phyloP scores from a whole-genome alignment of 2,113 vertebrate genomes.

The Myxocyprinus asiaticus region DNA sequence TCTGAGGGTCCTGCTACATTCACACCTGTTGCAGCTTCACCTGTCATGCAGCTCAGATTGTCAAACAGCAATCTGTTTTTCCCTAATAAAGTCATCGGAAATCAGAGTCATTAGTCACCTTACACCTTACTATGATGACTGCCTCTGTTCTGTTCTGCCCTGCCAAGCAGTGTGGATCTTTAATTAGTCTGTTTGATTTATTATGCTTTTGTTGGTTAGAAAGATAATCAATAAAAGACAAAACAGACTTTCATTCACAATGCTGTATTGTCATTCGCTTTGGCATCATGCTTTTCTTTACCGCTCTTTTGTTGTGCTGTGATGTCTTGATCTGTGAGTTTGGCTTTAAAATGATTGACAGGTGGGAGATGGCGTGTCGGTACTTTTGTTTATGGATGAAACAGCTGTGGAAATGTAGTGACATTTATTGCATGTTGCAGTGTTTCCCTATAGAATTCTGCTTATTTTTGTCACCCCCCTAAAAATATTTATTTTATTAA shows the following conservation, averaged over 20 bases:
- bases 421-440: too few relatives aligned
- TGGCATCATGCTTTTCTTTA: slow-evolving; percentile 25
- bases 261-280: slow-evolving; percentile 32
- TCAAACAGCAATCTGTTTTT: slow-evolving; percentile 39
- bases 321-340: slow-evolving; percentile 23
- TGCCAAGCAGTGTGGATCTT: slow-evolving; percentile 54
- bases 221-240: slow-evolving; percentile 61
- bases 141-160: slow-evolving; percentile 58
- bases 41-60: background rate
- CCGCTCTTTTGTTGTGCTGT: slow-evolving; percentile 4
- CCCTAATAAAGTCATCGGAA: slow-evolving; percentile 45
- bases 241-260: slow-evolving; percentile 37
- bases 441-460: too few relatives aligned
- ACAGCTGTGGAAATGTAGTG: background rate
- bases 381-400: background rate
- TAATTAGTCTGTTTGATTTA: slow-evolving; percentile 68
- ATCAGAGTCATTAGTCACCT: slow-evolving; percentile 53
- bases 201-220: slow-evolving; percentile 60
- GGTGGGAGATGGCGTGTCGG: background rate
- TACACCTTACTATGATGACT: slow-evolving; percentile 52
- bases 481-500: too few relatives aligned
- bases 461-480: too few relatives aligned
- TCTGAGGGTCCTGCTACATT: background rate
- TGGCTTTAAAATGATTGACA: background rate
- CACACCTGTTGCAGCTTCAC: background rate